Evolutionary conservation across 2,113 vertebrate species (phyloP).

Genomic region (Pterocles orientalis): DNA sequence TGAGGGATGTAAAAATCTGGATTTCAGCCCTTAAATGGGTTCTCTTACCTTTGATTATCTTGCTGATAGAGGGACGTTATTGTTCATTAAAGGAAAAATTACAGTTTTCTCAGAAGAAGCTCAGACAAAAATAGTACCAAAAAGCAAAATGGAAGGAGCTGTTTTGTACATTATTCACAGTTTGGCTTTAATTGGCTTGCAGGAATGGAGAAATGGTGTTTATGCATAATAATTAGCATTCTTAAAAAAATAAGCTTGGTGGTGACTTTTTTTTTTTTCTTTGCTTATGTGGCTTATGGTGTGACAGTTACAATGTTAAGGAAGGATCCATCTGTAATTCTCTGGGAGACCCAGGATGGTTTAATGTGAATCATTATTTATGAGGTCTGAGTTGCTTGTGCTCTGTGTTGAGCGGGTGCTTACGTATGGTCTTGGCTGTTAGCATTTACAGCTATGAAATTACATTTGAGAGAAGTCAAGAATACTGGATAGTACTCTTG

Average conservation of each 20-base stretch:
- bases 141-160: neutral
- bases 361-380: neutral
- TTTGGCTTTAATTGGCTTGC: neutral
- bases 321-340: neutral
- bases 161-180: neutral
- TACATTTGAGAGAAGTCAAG: neutral
- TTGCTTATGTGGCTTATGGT: neutral
- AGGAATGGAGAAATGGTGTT: neutral
- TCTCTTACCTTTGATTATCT: neutral
- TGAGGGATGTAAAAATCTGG: neutral
- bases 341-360: neutral
- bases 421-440: neutral
- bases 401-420: fast-evolving
- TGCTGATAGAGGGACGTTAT: neutral
- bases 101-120: neutral
- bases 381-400: neutral
- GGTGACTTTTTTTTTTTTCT: neutral
- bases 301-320: neutral
- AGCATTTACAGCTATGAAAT: neutral
- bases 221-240: neutral
- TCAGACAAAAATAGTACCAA: neutral
- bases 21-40: neutral
- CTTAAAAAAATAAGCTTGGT: neutral
- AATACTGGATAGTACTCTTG: neutral
- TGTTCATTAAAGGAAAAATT: neutral